Evolutionary conservation across 2,113 vertebrate genomes (phyloP).

Genomic region (Talpa occidentalis): DNA sequence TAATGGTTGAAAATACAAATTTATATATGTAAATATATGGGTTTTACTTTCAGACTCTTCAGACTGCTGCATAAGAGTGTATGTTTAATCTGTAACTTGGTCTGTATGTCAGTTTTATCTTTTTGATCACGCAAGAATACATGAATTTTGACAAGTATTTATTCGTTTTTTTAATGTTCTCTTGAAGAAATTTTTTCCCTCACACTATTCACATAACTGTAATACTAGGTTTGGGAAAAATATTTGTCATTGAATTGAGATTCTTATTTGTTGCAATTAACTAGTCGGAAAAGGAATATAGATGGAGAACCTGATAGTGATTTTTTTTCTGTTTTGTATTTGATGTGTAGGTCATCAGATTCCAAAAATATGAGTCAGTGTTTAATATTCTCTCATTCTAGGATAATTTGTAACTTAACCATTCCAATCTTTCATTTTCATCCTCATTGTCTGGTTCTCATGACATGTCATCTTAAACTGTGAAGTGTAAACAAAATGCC

Average conservation of each 20-base stretch:
- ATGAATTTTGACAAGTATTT: constrained; percentile 56
- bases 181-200: constrained; percentile 30
- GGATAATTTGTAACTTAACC: constrained; percentile 32
- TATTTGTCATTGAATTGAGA: neutral
- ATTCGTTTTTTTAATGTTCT: neutral
- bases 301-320: neutral
- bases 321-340: constrained; percentile 59
- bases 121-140: constrained; percentile 16
- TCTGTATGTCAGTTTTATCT: neutral
- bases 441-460: neutral
- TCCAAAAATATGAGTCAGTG: constrained; percentile 15
- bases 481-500: constrained; percentile 53
- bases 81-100: neutral
- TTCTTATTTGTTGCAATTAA: constrained; percentile 50
- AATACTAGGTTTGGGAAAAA: constrained; percentile 20
- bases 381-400: constrained; percentile 52
- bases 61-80: neutral
- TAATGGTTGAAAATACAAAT: constrained; percentile 31
- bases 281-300: constrained; percentile 33
- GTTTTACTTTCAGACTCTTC: neutral
- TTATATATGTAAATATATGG: neutral
- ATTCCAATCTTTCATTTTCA: constrained; percentile 54
- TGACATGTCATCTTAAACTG: neutral
- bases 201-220: constrained; percentile 2
- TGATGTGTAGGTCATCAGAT: constrained; percentile 13